A percentile compares a stretch with the other conserved stretches of the same genome.
phyloP scores from a whole-genome alignment of 1,140 invertebrate species.

The Aphis craccivora region DNA sequence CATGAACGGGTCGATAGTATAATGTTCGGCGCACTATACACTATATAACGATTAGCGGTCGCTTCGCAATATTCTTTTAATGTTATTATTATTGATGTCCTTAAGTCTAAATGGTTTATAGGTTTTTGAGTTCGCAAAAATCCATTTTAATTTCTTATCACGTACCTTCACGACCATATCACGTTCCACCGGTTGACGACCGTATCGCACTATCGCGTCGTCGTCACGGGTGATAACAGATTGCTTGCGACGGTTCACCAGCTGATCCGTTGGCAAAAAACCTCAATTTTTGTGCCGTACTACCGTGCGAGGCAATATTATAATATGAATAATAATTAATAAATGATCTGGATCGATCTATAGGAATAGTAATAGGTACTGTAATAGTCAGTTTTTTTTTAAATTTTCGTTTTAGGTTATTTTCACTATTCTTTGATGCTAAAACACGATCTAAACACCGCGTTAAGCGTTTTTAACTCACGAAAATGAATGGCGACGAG shows the following conservation, averaged over 20 bases:
- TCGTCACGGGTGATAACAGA: not conserved
- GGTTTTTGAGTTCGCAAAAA: not conserved
- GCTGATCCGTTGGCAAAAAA: not conserved
- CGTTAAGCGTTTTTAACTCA: not conserved
- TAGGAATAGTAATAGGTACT: not conserved
- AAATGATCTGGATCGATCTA: not conserved
- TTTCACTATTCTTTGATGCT: not conserved
- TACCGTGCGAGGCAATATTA: not conserved
- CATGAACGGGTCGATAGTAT: not conserved
- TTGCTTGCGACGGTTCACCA: not conserved
- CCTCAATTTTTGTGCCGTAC: not conserved
- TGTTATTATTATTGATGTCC: not conserved
- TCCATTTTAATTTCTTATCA: not conserved
- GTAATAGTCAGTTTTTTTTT: not conserved
- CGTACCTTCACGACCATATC: constrained; percentile 21
- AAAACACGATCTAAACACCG: not conserved
- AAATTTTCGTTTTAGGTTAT: not conserved
- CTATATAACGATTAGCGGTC: not conserved
- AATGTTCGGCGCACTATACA: not conserved
- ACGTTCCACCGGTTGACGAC: not conserved
- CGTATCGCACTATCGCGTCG: not conserved
- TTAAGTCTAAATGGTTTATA: not conserved
- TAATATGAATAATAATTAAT: not conserved
- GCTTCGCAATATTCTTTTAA: not conserved
- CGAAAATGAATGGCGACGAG: not conserved